These are phyloP conservation scores for Australoheros scitulus DNA, from an alignment of 2,113 vertebrate species.

Conservation along the genomic window DNA sequence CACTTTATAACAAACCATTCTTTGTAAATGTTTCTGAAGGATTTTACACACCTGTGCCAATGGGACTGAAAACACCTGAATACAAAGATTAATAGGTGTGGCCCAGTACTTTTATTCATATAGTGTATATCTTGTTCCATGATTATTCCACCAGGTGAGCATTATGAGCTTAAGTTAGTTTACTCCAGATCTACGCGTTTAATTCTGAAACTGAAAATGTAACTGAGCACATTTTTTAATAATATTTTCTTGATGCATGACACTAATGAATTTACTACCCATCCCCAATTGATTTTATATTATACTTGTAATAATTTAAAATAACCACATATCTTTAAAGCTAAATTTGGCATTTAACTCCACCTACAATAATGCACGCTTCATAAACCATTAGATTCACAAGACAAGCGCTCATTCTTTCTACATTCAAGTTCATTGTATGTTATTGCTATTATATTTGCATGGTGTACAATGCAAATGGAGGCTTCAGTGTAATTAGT, in stretches of 20 bases:
- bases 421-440: constrained; percentile 62
- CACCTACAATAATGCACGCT: constrained; percentile 62
- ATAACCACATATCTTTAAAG: constrained; percentile 31
- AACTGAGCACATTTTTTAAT: constrained; percentile 21
- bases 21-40: neutral
- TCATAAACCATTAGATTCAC: constrained; percentile 56
- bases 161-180: constrained; percentile 35
- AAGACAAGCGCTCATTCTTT: constrained; percentile 52
- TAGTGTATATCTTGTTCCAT: neutral
- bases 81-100: neutral
- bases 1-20: neutral
- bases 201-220: constrained; percentile 1
- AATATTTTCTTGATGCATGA: constrained; percentile 11
- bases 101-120: neutral
- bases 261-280: constrained; percentile 25
- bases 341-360: constrained; percentile 38
- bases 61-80: neutral
- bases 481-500: constrained; percentile 24
- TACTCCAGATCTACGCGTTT: constrained; percentile 45
- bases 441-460: constrained; percentile 76
- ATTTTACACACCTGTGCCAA: neutral
- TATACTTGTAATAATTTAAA: constrained; percentile 18
- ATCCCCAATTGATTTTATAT: constrained; percentile 25
- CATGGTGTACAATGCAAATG: constrained; percentile 32
- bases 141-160: constrained; percentile 28